Base-by-base conservation (phyloP, 1,140 invertebrate genomes). In the Zaprionus taronus region DNA sequence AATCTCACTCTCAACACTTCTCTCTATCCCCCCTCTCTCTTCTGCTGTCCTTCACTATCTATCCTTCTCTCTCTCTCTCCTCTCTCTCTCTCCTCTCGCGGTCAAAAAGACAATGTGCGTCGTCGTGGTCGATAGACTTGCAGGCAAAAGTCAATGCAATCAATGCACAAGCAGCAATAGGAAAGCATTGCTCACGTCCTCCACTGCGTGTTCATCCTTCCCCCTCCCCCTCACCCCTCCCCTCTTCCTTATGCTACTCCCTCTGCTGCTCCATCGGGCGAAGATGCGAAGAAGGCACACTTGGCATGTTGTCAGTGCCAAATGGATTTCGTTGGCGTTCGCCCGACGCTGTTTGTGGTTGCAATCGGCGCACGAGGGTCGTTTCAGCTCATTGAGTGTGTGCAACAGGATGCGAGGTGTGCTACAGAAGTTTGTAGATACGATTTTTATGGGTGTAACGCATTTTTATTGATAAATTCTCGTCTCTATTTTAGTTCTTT, bases 91-190 rank as follows among this genome's bases (percentile, higher is more conserved):
- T 72, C 47, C 20, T 20, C 17, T 60, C 41, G 58, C 15, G 49
- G 28, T 26, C 77, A 71, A 71, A 80, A 76, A 64, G 71, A 80
- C 79, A 75, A 81, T 81, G 64, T 79, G 68, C 70, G 62, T 76
- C 53, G 55, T 20, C 44, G 31, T 17, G 58, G 76, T 17, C 49
- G 36, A 24, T 44, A 28, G 56, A 61, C 38, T 58, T 47, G 70
- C 58, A 65, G 78, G 60, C 77, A 74, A 70, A 78, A 75, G 76
- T 77, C 67, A 75, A 72, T 70, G 77, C 73, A 77, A 80, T 79
- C 71, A 79, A 80, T 73, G 71, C 71, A 73, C 20, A 62, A 47
- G 49, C 26, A 36, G 34, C 64, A 61, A 60, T 73, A 68, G 65
- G 44, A 38, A 47, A 65, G 63, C 55, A 58, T 72, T 72, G 63